These are phyloP conservation scores for Pyrrhia umbra DNA, from an alignment of 2,888 invertebrate species.

Conservation along the genomic window DNA sequence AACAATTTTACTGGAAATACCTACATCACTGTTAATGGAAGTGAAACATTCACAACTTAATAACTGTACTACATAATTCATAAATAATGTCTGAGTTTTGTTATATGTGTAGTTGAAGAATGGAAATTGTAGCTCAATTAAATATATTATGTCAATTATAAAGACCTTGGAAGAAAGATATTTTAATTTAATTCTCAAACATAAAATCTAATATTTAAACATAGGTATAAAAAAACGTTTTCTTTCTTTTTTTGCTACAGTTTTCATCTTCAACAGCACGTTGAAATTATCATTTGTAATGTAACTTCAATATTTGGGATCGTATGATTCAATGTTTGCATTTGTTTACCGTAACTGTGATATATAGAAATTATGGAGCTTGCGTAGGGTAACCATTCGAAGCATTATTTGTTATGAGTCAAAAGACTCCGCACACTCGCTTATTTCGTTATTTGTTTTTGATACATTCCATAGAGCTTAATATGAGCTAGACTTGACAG, in stretches of 20 bases:
- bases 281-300: conserved; percentile 8
- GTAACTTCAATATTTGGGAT: conserved; percentile 47
- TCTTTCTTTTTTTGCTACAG: not conserved
- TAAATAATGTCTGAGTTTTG: too few species aligned
- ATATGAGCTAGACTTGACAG: not conserved
- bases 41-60: conserved; percentile 23
- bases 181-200: too few species aligned
- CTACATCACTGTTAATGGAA: conserved; percentile 27
- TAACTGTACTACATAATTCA: conserved; percentile 11
- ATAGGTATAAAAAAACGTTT: too few species aligned
- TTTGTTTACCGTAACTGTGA: conserved; percentile 88
- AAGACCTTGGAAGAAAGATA: too few species aligned
- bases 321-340: conserved; percentile 72
- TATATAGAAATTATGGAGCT: conserved; percentile 81
- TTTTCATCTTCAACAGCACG: conserved; percentile 11
- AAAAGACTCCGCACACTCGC: conserved; percentile 23
- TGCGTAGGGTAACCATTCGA: conserved; percentile 68
- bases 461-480: conserved; percentile 46
- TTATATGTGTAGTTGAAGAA: conserved; percentile 11
- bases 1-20: conserved; percentile 27
- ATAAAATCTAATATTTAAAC: too few species aligned
- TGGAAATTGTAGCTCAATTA: conserved; percentile 2
- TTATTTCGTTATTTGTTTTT: conserved; percentile 40
- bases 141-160: too few species aligned
- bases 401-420: conserved; percentile 35